Evolutionary conservation across 2,113 vertebrate genomes (phyloP).

Genomic region (Alligator sinensis): DNA sequence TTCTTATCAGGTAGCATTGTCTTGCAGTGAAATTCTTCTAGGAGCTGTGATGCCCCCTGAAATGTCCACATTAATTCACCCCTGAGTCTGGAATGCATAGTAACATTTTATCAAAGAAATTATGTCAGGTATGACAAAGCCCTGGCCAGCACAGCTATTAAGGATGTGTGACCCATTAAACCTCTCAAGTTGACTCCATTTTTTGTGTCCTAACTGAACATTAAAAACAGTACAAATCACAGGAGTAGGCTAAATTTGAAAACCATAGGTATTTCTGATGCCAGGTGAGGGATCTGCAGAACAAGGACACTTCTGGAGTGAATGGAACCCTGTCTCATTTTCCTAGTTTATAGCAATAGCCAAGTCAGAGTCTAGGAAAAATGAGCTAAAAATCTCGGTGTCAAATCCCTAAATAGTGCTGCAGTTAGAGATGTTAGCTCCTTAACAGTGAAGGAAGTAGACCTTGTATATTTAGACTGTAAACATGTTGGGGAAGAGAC

Average conservation of each 20-base stretch:
- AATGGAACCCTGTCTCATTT: constrained; percentile 52
- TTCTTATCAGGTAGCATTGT: not conserved
- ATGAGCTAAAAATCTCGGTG: constrained; percentile 71
- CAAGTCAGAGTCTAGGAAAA: constrained; percentile 47
- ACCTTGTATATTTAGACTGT: not conserved
- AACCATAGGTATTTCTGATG: constrained; percentile 1
- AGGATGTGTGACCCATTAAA: not conserved
- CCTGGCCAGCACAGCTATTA: not conserved
- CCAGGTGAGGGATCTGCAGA: constrained; percentile 9
- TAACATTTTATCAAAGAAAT: not conserved
- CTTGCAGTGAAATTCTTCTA: not conserved
- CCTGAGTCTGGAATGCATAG: not conserved
- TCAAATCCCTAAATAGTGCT: constrained; percentile 58
- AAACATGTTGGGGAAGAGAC: not conserved
- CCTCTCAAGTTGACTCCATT: rapidly evolving
- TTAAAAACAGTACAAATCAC: not conserved
- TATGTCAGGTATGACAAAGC: not conserved
- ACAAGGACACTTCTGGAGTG: constrained; percentile 56
- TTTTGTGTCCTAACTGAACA: not conserved
- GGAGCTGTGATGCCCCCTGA: not conserved
- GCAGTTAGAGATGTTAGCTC: constrained; percentile 18
- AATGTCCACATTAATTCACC: not conserved
- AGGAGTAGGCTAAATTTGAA: constrained; percentile 5
- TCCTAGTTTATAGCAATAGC: constrained; percentile 68
- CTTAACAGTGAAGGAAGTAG: too few species aligned